Base-by-base conservation (phyloP, 2,113 vertebrate species). In the Petroica traversi region DNA sequence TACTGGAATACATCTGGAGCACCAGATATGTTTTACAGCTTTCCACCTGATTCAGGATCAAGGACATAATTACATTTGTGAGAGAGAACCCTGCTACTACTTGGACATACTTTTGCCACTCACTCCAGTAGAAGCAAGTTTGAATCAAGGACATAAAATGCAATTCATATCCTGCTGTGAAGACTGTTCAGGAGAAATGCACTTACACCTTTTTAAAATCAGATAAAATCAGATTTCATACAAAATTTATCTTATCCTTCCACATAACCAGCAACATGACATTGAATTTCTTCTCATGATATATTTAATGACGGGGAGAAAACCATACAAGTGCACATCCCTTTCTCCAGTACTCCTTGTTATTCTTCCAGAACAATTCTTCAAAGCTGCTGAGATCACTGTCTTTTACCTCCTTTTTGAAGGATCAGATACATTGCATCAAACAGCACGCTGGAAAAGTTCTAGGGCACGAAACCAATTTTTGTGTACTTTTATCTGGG, bases 401-500 rank as follows among this genome's bases (percentile, higher is more conserved):
- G 64, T 85, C 64, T 72, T 89, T 88, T 86, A 91, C 66, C 62
- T 93, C 58, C 76, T 87, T 89, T 97, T 88, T 94, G 83, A 97
- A 97, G 79, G 76, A 92, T 96, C 93, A 92, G 89, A 95, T 88
- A 95, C 49, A 55, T 19, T 67, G 69, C 92, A 95, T 97, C 95
- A 97, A 96, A 94, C 93, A 95, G 85, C 85, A 90, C n/a, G 73
- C 43, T 92, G 74, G 83, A 89, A 92, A 91, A 91, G 93, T 96
- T 96, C 96, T 88, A 94, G 96, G 91, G 95, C 95, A 96, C 86
- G 87, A 97, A 97, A 94, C 88, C 95, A 93, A 97, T 97, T 97
- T 97, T 88, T 94, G 88, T 0, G 0, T 79, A 73, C 88, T 94
- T 97, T 97, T 94, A 96, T 96, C 89, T 96, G 73, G 95, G 95